Evolutionary conservation across 2,888 invertebrate genomes (phyloP).

Genomic region (Empis stercorea): DNA sequence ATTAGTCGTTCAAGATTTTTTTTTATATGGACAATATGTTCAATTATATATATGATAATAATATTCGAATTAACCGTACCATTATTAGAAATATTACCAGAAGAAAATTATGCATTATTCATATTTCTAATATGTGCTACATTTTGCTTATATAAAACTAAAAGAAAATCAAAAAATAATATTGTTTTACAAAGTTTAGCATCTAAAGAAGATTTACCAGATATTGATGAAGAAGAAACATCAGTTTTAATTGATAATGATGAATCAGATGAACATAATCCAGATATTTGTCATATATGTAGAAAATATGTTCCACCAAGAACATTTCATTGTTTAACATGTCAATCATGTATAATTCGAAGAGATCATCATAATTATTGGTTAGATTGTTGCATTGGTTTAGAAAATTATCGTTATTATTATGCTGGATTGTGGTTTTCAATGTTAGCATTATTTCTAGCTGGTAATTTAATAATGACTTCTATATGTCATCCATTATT

Average conservation of each 20-base stretch:
- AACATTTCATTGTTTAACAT: conserved; percentile 69
- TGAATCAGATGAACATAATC: conserved; percentile 22
- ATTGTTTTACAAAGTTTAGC: conserved; percentile 24
- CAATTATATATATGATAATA: conserved; percentile 49
- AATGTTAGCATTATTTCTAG: conserved; percentile 53
- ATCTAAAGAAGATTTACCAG: conserved; percentile 28
- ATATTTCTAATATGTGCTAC: conserved; percentile 19
- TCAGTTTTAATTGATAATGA: conserved; percentile 23
- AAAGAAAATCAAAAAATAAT: conserved; percentile 24
- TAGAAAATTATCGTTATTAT: conserved; percentile 65
- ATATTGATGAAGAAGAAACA: conserved; percentile 27
- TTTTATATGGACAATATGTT: conserved; percentile 58
- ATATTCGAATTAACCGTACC: conserved; percentile 64
- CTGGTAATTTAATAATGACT: conserved; percentile 68
- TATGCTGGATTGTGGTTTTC: conserved; percentile 53
- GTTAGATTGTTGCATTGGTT: conserved; percentile 76
- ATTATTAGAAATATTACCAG: conserved; percentile 53
- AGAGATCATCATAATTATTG: conserved; percentile 71
- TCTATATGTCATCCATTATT: conserved; percentile 63
- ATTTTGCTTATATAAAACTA: conserved; percentile 23
- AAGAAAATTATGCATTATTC: conserved; percentile 48
- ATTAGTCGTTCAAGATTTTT: conserved; percentile 55
- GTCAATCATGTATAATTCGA: conserved; percentile 66
- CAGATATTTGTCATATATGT: conserved; percentile 44
- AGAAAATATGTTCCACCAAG: conserved; percentile 50